Percentiles rank a stretch among this genome's conserved stretches.
These are phyloP conservation scores for Drosophila antonietae DNA, from an alignment of 2,888 invertebrate species.

Conservation along the genomic window DNA sequence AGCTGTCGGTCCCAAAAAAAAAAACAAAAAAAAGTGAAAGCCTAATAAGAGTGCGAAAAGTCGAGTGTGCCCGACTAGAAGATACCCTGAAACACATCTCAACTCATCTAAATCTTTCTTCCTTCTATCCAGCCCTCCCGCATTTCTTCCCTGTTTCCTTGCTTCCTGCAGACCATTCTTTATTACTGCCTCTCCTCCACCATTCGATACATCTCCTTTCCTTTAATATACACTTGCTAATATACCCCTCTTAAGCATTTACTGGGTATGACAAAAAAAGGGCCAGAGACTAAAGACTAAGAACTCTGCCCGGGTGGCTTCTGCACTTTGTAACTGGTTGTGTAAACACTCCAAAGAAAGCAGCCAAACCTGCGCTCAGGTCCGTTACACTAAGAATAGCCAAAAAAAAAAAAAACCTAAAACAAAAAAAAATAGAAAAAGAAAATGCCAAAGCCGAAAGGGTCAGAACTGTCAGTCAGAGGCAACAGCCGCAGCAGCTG, in stretches of 20 bases:
- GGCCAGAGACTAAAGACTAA: constrained; percentile 38
- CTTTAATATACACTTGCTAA: too few species aligned
- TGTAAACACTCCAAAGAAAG: constrained; percentile 79
- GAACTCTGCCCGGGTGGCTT: constrained; percentile 55
- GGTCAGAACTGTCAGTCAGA: constrained; percentile 75
- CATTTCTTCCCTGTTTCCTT: neutral
- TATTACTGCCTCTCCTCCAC: too few species aligned
- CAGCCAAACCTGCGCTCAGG: constrained; percentile 30
- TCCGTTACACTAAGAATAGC: constrained; percentile 34
- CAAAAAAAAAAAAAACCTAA: neutral
- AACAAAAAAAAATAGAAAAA: constrained; percentile 3
- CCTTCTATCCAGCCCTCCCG: neutral
- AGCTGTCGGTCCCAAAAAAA: constrained; percentile 21
- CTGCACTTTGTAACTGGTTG: constrained; percentile 82
- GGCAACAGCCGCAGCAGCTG: constrained; percentile 6
- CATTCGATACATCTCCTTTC: neutral
- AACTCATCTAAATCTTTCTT: neutral
- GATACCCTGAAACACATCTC: neutral
- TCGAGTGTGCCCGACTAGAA: neutral
- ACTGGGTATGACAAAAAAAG: neutral
- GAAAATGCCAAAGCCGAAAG: constrained; percentile 64
- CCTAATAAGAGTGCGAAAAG: constrained; percentile 7
- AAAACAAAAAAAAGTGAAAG: neutral
- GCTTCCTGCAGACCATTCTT: neutral
- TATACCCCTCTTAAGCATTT: neutral